Conservation (phyloP, 2,797 vertebrate genomes). For the Neosilurus mollespiculum region DNA sequence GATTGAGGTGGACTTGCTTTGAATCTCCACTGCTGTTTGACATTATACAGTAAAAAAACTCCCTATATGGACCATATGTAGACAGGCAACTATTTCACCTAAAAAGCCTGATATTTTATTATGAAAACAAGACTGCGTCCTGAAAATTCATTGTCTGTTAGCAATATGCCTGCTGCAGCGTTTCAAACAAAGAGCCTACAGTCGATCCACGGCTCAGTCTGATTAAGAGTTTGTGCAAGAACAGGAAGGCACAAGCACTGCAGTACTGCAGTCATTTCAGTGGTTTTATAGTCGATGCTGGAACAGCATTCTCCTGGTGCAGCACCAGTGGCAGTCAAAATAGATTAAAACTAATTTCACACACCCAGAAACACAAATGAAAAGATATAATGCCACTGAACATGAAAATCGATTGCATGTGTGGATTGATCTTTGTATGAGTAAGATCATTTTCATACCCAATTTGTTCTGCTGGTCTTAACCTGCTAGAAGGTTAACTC, state of each 20-base stretch:
- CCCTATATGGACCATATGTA: not conserved
- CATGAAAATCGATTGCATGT: not conserved
- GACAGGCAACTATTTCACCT: not conserved
- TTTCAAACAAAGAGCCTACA: not conserved
- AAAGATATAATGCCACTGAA: not conserved
- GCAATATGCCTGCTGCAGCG: not conserved
- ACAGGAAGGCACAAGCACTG: not conserved
- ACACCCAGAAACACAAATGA: too few species aligned
- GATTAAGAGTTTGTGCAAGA: conserved; percentile 7
- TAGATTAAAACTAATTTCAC: not conserved
- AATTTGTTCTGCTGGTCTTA: not conserved
- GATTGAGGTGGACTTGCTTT: not conserved
- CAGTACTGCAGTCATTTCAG: conserved; percentile 13
- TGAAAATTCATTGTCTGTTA: not conserved
- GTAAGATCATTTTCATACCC: not conserved
- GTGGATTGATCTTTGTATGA: not conserved
- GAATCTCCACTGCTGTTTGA: not conserved
- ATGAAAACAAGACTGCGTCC: not conserved
- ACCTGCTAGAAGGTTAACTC: not conserved
- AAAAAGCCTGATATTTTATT: not conserved
- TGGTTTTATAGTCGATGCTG: conserved; percentile 1
- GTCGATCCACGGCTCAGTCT: not conserved
- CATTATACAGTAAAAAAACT: not conserved
- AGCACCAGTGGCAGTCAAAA: not conserved
- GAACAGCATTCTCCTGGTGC: not conserved